Conservation (phyloP, 2,113 vertebrate species). For the Sporophila hypoxantha region DNA sequence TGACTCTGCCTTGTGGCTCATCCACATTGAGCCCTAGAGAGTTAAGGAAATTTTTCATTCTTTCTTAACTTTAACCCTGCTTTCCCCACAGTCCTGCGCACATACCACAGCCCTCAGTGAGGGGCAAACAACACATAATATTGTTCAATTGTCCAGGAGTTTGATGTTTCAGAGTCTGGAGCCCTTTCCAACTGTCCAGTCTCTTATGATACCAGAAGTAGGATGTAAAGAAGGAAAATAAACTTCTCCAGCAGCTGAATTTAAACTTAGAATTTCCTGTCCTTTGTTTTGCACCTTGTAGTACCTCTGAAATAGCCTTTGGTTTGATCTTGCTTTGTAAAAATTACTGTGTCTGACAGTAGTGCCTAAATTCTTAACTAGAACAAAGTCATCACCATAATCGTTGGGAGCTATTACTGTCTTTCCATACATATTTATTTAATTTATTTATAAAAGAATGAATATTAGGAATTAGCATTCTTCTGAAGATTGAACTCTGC, state of each 20-base stretch:
- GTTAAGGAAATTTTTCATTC: background rate
- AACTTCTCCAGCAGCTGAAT: background rate
- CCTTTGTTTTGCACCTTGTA: background rate
- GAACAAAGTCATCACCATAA: background rate
- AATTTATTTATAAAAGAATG: background rate
- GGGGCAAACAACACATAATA: no score
- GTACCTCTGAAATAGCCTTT: background rate
- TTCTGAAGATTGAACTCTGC: background rate
- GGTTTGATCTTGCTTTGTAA: background rate
- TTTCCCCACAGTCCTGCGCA: rapidly evolving
- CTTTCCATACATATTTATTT: background rate
- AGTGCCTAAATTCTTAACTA: background rate
- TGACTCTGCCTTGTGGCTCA: background rate
- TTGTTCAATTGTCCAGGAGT: background rate
- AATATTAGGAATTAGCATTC: background rate
- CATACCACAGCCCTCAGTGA: rapidly evolving
- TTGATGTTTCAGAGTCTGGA: background rate
- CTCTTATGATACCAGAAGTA: background rate
- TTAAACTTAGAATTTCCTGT: background rate
- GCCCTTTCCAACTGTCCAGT: background rate
- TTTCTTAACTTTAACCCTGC: background rate
- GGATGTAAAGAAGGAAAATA: background rate
- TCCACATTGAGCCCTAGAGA: background rate
- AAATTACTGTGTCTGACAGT: background rate
- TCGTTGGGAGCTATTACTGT: background rate